Percentiles rank a stretch among this genome's conserved stretches.
Conservation (phyloP, 2,113 vertebrate genomes). For the Callorhinus ursinus region DNA sequence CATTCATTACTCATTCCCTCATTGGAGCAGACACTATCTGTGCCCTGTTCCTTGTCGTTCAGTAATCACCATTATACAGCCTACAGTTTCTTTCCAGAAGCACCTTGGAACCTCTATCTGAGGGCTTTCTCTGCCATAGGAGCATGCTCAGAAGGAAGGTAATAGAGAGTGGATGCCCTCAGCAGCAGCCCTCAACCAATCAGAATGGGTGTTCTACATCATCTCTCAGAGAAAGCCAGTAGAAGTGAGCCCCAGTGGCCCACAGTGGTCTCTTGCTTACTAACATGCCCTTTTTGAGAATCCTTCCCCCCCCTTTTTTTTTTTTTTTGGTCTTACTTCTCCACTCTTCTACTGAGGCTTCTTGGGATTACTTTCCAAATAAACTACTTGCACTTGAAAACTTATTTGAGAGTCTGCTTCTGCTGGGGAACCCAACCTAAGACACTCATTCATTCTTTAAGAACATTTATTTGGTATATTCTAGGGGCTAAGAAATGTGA, state of each 20-base stretch:
- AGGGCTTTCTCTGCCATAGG: background rate
- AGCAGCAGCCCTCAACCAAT: background rate
- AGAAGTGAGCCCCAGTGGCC: background rate
- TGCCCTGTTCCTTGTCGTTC: background rate
- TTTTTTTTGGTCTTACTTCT: background rate
- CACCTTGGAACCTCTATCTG: background rate
- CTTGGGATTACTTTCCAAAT: background rate
- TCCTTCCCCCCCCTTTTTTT: no score
- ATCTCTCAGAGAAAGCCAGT: background rate
- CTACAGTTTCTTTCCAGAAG: background rate
- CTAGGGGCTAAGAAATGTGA: background rate
- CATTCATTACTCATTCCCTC: background rate
- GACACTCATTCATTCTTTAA: background rate
- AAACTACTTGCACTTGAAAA: background rate
- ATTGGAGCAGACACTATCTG: background rate
- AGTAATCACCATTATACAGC: no score
- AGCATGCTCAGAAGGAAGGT: background rate
- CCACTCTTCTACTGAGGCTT: background rate
- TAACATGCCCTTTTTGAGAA: background rate
- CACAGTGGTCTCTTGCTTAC: background rate
- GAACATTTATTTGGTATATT: background rate
- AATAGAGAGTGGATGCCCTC: background rate
- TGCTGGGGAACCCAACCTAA: background rate
- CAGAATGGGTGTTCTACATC: background rate
- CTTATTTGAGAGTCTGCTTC: background rate